Evolutionary conservation across 2,797 vertebrate genomes (phyloP).

Genomic region (Aldrovandia affinis): DNA sequence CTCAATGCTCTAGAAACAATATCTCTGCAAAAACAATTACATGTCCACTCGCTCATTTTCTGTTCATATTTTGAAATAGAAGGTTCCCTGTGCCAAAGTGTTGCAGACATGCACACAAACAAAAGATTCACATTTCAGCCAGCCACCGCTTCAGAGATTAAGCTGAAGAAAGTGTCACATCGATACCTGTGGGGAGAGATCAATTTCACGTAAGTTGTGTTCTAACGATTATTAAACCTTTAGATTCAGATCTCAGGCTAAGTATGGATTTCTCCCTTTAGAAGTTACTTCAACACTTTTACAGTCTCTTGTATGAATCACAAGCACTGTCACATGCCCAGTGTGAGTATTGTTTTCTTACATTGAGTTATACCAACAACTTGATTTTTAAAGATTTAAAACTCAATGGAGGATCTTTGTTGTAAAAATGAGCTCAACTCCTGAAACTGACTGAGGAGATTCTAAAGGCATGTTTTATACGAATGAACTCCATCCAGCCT

Average conservation of each 20-base stretch:
- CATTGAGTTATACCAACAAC: background rate
- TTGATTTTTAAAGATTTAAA: background rate
- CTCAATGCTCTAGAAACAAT: background rate
- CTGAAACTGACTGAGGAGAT: background rate
- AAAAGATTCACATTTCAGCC: background rate
- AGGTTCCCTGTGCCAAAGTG: background rate
- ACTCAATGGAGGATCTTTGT: background rate
- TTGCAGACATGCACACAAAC: background rate
- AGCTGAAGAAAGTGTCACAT: background rate
- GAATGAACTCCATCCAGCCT: conserved; percentile 68
- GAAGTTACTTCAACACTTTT: background rate
- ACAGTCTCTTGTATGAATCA: background rate
- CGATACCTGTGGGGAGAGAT: conserved; percentile 1
- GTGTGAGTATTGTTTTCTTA: background rate
- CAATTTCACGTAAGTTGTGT: conserved; percentile 8
- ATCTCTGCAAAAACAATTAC: background rate
- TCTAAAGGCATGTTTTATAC: conserved; percentile 18
- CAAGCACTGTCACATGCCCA: background rate
- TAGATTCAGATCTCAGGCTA: background rate
- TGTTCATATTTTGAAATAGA: background rate
- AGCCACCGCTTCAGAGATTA: background rate
- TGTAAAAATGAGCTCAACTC: conserved; percentile 3
- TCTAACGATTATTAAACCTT: background rate
- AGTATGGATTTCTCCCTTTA: background rate
- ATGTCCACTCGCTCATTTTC: background rate